Evolutionary conservation across 2,888 invertebrate genomes (phyloP).

Genomic region (Mongoloraphidia duomilia): DNA sequence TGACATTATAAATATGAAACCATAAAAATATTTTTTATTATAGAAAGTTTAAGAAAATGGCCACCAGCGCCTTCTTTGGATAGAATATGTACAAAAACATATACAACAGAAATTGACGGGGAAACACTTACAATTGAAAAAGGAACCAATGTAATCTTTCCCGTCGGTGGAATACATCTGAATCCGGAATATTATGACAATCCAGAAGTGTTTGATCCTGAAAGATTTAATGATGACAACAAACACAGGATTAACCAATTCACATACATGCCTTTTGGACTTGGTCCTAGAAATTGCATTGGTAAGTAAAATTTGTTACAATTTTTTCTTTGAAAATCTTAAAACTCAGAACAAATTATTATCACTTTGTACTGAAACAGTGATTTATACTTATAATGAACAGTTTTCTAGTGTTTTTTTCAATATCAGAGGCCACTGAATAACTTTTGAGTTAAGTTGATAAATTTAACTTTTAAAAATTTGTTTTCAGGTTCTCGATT

Average conservation of each 20-base stretch:
- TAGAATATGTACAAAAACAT: conserved; percentile 35
- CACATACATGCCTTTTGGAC: conserved; percentile 38
- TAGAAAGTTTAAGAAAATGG: conserved; percentile 34
- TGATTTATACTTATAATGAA: no score
- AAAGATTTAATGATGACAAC: conserved; percentile 39
- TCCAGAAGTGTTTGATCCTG: conserved; percentile 37
- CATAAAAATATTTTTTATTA: no score
- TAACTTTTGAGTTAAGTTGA: no score
- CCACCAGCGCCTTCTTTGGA: conserved; percentile 30
- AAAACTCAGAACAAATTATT: no score
- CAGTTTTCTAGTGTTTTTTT: no score
- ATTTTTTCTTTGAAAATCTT: no score
- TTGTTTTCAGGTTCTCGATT: conserved; percentile 12
- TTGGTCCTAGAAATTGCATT: conserved; percentile 29
- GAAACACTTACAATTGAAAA: conserved; percentile 24
- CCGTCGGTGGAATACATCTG: conserved; percentile 36
- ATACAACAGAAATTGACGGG: conserved; percentile 28
- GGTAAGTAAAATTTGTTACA: conserved; percentile 17
- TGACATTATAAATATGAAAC: no score
- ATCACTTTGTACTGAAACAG: no score
- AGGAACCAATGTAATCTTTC: conserved; percentile 33
- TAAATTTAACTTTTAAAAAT: neutral
- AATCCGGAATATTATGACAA: conserved; percentile 40
- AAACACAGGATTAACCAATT: conserved; percentile 34
- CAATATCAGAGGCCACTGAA: no score